Conservation (phyloP, 2,888 invertebrate genomes). For the Caenorhabditis parvicauda region DNA sequence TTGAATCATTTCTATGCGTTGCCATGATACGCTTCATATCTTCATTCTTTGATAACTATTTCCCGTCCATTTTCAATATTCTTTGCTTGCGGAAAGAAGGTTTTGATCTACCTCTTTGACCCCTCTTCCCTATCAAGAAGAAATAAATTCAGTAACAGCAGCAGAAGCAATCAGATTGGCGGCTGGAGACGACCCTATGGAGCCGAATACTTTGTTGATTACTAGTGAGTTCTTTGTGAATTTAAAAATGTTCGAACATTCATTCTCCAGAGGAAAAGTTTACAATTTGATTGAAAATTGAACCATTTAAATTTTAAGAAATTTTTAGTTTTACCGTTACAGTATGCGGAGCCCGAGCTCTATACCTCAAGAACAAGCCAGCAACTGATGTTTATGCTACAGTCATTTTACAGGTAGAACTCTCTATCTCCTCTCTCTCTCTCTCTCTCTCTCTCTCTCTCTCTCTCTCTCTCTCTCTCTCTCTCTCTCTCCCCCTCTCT, state of each 20-base stretch:
- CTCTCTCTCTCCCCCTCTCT: no score
- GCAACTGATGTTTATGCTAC: constrained; percentile 33
- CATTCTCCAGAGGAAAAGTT: background rate
- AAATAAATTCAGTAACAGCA: background rate
- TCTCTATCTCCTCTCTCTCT: no score
- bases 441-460: no score
- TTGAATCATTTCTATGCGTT: no score
- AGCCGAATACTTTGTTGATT: constrained; percentile 41
- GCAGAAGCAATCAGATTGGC: no score
- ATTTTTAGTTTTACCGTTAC: constrained; percentile 11
- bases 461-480: no score
- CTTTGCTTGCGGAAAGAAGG: background rate
- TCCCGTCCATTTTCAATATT: background rate
- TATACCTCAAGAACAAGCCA: constrained; percentile 47
- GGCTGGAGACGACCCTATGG: constrained; percentile 25
- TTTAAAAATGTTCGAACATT: background rate
- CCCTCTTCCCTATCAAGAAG: no score
- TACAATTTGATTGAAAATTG: background rate
- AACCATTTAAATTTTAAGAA: background rate
- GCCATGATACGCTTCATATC: no score
- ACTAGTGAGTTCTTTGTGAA: constrained; percentile 25
- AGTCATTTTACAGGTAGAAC: constrained; percentile 25
- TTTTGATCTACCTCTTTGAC: no score
- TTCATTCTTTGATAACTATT: no score
- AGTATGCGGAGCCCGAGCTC: constrained; percentile 46